phyloP scores from a whole-genome alignment of 1,140 invertebrate genomes.

The Akabosia matsudoensis region DNA sequence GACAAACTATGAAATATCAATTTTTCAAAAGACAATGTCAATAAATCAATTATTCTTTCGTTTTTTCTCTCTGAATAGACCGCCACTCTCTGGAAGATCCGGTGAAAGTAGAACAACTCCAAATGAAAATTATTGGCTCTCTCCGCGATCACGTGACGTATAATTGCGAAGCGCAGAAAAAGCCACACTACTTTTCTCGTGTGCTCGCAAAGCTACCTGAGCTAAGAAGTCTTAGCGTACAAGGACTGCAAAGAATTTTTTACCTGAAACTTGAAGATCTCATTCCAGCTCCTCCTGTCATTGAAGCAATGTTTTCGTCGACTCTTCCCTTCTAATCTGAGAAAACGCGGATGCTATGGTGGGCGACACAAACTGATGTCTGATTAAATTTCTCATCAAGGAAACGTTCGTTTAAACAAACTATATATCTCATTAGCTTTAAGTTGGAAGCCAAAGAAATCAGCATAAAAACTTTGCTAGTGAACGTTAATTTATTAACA shows the following conservation, averaged over 20 bases:
- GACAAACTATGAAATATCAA: not conserved
- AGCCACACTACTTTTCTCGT: slow-evolving; percentile 85
- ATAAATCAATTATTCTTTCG: not conserved
- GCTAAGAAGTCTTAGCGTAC: slow-evolving; percentile 78
- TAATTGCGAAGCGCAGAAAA: slow-evolving; percentile 81
- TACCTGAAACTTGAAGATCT: slow-evolving; percentile 89
- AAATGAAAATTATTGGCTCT: slow-evolving; percentile 92
- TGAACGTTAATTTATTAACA: too few relatives aligned
- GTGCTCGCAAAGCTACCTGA: slow-evolving; percentile 87
- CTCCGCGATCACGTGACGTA: slow-evolving; percentile 91
- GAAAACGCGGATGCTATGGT: too few relatives aligned
- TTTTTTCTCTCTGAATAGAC: slow-evolving; percentile 61
- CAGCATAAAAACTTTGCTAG: too few relatives aligned
- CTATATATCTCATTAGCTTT: too few relatives aligned
- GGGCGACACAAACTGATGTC: too few relatives aligned
- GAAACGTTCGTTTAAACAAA: too few relatives aligned
- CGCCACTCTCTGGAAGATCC: slow-evolving; percentile 88
- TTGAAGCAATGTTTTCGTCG: slow-evolving; percentile 91
- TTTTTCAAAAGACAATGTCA: not conserved
- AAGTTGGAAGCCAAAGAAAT: too few relatives aligned
- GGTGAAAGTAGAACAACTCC: slow-evolving; percentile 84
- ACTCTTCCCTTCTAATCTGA: slow-evolving; percentile 92
- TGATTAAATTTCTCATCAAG: too few relatives aligned
- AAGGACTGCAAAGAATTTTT: slow-evolving; percentile 89
- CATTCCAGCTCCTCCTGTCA: slow-evolving; percentile 83